Evolutionary conservation across 2,797 vertebrate genomes (phyloP), one percentile per base, ranked within the genome.

Genomic region (Pangasius djambal): DNA sequence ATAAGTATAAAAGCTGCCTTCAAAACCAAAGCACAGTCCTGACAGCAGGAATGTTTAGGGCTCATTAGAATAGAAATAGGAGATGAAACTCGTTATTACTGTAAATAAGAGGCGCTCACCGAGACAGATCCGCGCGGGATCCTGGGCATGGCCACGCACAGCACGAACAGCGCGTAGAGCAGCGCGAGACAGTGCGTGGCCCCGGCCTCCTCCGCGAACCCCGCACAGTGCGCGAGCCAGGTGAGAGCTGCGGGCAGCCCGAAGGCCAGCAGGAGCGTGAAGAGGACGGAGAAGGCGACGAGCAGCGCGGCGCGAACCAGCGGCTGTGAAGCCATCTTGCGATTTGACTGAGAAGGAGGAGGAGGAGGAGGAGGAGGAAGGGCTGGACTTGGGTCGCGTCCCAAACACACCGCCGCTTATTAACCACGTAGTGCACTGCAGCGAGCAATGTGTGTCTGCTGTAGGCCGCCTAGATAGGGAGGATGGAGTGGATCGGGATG

Each of bases 111-210:
- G 72, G 52, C 13, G 63, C 79, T 67, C 93, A 98, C 97, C 94
- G 96, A 93, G 67, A 97, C 92, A 37, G 91, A 65, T n/a, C 96
- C 96, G 86, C 96, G 94, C 0, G 96, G 95, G 4, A 97, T 79
- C 0, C 96, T 92, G 15, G 96, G 96, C 89, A 94, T 91, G 40
- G 96, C 96, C 16, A 97, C 88, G 22, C 94, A 96, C 86, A 96
- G 5, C 72, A 97, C 96, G 70, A 96, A 96, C 8, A 93, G 13
- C 40, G 92, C 91, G 87, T 97, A 97, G 1, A 96, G 18, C 72
- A 92, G 77, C 0, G 97, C 96, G 34, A 97, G 95, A 82, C 95
- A 94, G 92, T 97, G 96, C 5, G 96, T 93, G 0, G 95, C 96
- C 1, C 94, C 96, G 0, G 94, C 94, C 86, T 95, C 94, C 40